Conservation (phyloP, 2,888 invertebrate genomes). For the Sepioteuthis lessoniana region DNA sequence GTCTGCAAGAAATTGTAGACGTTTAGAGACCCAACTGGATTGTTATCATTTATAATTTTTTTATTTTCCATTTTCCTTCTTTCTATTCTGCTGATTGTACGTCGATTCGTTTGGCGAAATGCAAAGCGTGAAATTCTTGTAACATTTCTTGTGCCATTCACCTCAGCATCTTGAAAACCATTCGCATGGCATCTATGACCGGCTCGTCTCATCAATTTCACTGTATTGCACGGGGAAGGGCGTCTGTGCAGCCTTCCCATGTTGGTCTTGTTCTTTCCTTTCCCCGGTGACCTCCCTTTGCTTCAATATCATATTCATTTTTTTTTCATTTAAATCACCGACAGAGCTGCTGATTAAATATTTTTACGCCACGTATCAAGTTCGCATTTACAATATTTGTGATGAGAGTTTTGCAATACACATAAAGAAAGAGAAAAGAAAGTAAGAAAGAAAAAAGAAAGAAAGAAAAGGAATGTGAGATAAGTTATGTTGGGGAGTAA, state of each 20-base stretch:
- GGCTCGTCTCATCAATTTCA: constrained; percentile 7
- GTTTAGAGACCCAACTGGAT: neutral
- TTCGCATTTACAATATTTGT: neutral
- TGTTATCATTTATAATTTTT: too few relatives aligned
- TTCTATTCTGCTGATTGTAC: neutral
- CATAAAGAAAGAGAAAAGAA: neutral
- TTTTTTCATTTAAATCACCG: neutral
- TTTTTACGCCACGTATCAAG: constrained; percentile 12
- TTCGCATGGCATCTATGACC: constrained; percentile 3
- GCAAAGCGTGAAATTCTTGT: constrained; percentile 33
- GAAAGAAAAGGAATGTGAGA: neutral
- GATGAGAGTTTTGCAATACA: neutral
- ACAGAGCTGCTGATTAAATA: neutral
- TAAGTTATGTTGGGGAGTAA: too few relatives aligned
- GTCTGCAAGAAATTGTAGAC: neutral
- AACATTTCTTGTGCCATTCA: neutral
- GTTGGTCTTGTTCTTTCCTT: neutral
- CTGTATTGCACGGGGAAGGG: neutral
- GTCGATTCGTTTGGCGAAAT: neutral
- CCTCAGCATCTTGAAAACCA: neutral
- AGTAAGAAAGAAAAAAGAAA: neutral
- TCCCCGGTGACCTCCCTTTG: neutral
- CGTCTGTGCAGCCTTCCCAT: neutral
- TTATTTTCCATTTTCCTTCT: neutral
- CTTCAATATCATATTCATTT: constrained; percentile 33